phyloP scores from a whole-genome alignment of 2,797 vertebrate genomes.

The Pseudochirops cupreus region DNA sequence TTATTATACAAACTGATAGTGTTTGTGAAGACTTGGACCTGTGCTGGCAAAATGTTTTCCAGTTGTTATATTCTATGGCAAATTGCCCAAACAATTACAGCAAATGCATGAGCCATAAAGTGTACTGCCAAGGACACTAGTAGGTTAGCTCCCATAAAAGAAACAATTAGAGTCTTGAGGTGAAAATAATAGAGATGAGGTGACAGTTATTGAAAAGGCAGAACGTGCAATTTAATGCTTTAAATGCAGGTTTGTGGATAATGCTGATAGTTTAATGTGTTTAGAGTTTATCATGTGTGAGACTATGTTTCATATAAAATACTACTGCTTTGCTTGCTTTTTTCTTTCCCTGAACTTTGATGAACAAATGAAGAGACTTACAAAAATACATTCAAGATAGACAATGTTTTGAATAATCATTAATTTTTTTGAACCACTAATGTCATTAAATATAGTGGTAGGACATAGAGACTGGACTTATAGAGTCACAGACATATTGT shows the following conservation, averaged over 20 bases:
- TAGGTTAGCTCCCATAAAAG: slow-evolving; percentile 83
- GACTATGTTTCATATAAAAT: slow-evolving; percentile 80
- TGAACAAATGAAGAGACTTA: slow-evolving; percentile 8
- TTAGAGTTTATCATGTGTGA: slow-evolving; percentile 78
- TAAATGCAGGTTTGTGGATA: slow-evolving; percentile 81
- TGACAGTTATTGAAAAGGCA: slow-evolving; percentile 82
- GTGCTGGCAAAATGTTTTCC: slow-evolving; percentile 57
- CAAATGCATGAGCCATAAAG: slow-evolving; percentile 81
- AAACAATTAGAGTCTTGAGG: slow-evolving; percentile 83
- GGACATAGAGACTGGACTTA: not conserved
- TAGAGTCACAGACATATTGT: not conserved
- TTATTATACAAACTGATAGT: slow-evolving; percentile 79
- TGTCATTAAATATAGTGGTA: not conserved
- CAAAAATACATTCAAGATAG: slow-evolving; percentile 40
- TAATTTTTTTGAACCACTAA: not conserved
- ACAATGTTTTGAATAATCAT: slow-evolving; percentile 9
- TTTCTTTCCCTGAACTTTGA: slow-evolving; percentile 44
- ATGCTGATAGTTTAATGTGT: slow-evolving; percentile 81
- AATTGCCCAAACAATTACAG: slow-evolving; percentile 84
- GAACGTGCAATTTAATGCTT: slow-evolving; percentile 78
- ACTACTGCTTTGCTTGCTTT: slow-evolving; percentile 73
- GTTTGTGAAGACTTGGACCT: slow-evolving; percentile 73
- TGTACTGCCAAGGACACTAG: slow-evolving; percentile 82
- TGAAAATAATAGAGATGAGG: slow-evolving; percentile 82
- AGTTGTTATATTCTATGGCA: slow-evolving; percentile 75